Evolutionary conservation across 1,140 invertebrate species (phyloP).

Genomic region (Drosophila yakuba): DNA sequence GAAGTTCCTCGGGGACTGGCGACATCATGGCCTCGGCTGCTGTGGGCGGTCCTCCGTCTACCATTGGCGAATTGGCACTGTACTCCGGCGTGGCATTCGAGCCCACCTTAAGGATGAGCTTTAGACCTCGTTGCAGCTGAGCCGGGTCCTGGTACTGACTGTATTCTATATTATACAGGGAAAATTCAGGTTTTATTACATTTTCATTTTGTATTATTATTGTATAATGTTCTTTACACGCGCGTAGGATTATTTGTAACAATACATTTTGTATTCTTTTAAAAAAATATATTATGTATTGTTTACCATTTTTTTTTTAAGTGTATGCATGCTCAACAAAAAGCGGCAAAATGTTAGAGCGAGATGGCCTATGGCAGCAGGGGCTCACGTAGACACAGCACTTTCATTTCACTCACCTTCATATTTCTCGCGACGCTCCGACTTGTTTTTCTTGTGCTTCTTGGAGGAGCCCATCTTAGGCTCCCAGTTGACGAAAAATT

Average conservation of each 20-base stretch:
- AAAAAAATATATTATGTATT: too few relatives aligned
- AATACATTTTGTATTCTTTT: too few relatives aligned
- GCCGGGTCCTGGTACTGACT: slow-evolving; percentile 84
- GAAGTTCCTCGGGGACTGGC: slow-evolving; percentile 61
- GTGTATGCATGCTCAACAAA: slow-evolving; percentile 30
- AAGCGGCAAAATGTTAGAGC: slow-evolving; percentile 37
- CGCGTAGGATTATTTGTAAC: too few relatives aligned
- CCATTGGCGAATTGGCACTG: slow-evolving; percentile 81
- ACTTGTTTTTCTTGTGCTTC: slow-evolving; percentile 92
- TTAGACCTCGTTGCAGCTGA: slow-evolving; percentile 87
- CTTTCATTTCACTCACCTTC: slow-evolving; percentile 86
- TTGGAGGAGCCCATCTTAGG: slow-evolving; percentile 85
- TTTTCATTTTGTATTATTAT: too few relatives aligned
- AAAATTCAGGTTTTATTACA: neutral
- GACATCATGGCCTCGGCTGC: slow-evolving; percentile 82
- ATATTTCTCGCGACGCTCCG: slow-evolving; percentile 87
- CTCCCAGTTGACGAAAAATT: slow-evolving; percentile 5
- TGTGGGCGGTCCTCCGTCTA: slow-evolving; percentile 72
- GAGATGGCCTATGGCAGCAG: slow-evolving; percentile 21
- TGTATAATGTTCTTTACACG: too few relatives aligned
- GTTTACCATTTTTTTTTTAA: slow-evolving; percentile 1
- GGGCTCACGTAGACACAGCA: slow-evolving; percentile 21
- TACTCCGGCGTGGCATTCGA: slow-evolving; percentile 89
- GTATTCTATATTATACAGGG: slow-evolving; percentile 68
- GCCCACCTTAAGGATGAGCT: slow-evolving; percentile 93